Evolutionary conservation across 2,888 invertebrate species (phyloP), one percentile per base, ranked within the genome.

Genomic region (Pyrocoelia pectoralis): DNA sequence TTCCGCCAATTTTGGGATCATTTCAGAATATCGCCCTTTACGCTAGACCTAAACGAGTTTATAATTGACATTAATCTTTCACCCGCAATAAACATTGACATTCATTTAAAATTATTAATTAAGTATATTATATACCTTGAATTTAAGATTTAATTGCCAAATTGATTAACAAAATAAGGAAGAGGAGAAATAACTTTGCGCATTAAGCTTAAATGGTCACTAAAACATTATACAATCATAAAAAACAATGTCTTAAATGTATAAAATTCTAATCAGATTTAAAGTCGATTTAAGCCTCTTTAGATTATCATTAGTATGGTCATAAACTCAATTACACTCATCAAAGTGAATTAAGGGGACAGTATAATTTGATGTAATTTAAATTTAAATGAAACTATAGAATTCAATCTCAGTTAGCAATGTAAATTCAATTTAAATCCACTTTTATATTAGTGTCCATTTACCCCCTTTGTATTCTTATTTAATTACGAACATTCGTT

Each of bases 321-420:
- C 46, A 40, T 58, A 54, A 54, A 58, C 49, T 58, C 63, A 63
- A 56, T 63, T 63, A 58, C 49, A 48, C 29, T 49, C 38, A 17
- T 48, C 61, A 33, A 48, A 48, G 50, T 61, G 40, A 41, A 61
- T 61, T 50, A 53, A 46, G 52, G 55, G 51, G 56, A 53, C 53
- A 51, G 51, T 61, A 50, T 56, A 41, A 50, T 55, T 61, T 61
- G 33, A 41, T 61, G 56, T 41, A 43, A 61, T 61, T 55, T 61
- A 61, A 56, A 56, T 61, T 53, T 53, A 59, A 59, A 48, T 53
- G 53, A 59, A 59, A 54, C 52, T 59, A 14, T 24, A 17, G 19
- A 38, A 57, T 49, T 51, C 17, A 51, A 17, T 43, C 41, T 58
- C 29, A 28, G 29, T 29, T 41, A 15, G 15, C 46, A 43, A 33